These are phyloP conservation scores for Ditula angustiorana DNA, from an alignment of 2,888 invertebrate species.

Conservation along the genomic window DNA sequence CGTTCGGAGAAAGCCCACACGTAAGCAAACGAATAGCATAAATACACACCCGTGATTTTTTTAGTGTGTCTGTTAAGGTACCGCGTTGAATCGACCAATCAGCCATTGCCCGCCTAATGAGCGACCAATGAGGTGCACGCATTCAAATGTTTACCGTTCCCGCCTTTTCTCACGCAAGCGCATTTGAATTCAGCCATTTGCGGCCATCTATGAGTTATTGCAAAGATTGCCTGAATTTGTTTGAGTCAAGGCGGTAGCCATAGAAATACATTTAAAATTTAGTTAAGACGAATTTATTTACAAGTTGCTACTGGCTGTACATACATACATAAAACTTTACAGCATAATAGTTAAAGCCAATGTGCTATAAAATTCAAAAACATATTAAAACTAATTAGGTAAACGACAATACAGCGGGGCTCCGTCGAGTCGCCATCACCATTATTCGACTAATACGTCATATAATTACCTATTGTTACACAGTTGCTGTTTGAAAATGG, in stretches of 20 bases:
- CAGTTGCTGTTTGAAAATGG: too few relatives aligned
- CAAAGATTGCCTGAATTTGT: neutral
- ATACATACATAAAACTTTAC: too few relatives aligned
- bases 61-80: neutral
- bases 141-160: slow-evolving; percentile 13
- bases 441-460: too few relatives aligned
- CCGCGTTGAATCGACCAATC: neutral
- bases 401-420: too few relatives aligned
- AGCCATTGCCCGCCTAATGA: neutral
- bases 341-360: too few relatives aligned
- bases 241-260: slow-evolving; percentile 1
- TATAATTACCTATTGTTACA: too few relatives aligned
- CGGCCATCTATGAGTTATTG: slow-evolving; percentile 7
- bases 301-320: too few relatives aligned
- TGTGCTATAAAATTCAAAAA: too few relatives aligned
- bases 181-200: slow-evolving; percentile 23
- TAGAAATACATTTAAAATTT: neutral
- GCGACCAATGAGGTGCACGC: slow-evolving; percentile 2
- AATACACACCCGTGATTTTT: neutral
- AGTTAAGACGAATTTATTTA: too few relatives aligned
- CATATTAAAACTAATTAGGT: too few relatives aligned
- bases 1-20: neutral
- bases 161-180: slow-evolving; percentile 36
- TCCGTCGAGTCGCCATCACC: too few relatives aligned
- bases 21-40: neutral